Base-by-base conservation (phyloP, 2,888 invertebrate genomes). In the Calameuta idolon region DNA sequence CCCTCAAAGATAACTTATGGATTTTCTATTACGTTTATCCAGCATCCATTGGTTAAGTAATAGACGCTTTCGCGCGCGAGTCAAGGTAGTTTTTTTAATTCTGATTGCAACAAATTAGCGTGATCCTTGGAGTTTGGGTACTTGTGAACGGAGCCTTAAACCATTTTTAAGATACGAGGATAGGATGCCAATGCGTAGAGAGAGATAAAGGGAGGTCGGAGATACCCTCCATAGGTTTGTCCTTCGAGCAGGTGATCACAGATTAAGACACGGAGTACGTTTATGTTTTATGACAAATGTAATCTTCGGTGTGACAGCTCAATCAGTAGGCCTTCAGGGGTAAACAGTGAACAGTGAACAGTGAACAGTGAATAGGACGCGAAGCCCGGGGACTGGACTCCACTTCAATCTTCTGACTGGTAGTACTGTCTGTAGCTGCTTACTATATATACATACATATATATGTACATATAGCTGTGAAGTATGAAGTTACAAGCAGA, bases 271-370 rank as follows among this genome's bases (percentile, higher is more conserved):
- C 79, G 76, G 77, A 74, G 80, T 75, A 82, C 80, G 79, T 81
- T 84, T 86, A 83, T 85, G 84, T 83, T 84, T 87, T 87, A 87
- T 84, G 88, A 88, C 88, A 86, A 88, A 87, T 85, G 85, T 86
- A 86, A 87, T 88, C 87, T 84, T 80, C 84, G 73, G 77, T 80
- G 77, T 87, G 88, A 88, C 87, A 87, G 87, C 85, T 88, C 87
- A 86, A 88, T 88, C 84, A 85, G 81, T 81, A 80, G 77, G 79
- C 75, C 78, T 78, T 73, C 78, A 75, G 78, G 78, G 79, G 82
- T 79, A 77, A 80, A 79, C 76, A 77, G 75, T 78, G 71, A 55
- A 55, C 55, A 55, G 82, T 78, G 71, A 55, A 55, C 55, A 55
- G 82, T 78, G 71, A 55, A 55, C 55, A 55, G 55, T 55, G 55